Percentiles rank a stretch among this genome's conserved stretches.
Conservation (phyloP, 2,113 vertebrate species). For the Lycaon pictus region DNA sequence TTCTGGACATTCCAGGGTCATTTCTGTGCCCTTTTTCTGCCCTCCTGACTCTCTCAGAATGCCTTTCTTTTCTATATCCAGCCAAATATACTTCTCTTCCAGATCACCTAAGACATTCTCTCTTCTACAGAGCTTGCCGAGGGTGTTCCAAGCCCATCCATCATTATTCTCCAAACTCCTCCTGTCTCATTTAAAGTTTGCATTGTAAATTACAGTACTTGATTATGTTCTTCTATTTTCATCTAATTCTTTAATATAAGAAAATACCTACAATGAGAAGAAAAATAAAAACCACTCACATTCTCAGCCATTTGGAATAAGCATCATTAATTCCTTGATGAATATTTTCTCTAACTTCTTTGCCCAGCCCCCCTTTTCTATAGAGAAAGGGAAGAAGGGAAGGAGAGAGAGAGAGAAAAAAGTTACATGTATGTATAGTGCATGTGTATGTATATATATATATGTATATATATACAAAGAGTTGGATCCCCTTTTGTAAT, state of each 20-base stretch:
- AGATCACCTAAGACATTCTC: background rate
- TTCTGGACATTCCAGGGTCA: background rate
- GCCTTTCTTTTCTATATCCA: background rate
- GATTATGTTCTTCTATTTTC: background rate
- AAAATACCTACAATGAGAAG: conserved; percentile 22
- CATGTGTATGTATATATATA: background rate
- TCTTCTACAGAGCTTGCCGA: background rate
- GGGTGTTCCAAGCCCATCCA: background rate
- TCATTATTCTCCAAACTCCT: background rate
- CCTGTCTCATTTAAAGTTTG: background rate
- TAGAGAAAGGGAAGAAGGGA: background rate
- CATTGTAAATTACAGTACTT: background rate
- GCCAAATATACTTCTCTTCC: background rate
- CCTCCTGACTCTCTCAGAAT: background rate
- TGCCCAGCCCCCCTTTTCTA: background rate
- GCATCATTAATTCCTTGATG: background rate
- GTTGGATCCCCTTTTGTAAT: background rate
- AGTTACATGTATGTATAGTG: background rate
- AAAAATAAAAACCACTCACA: background rate
- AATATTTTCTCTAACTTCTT: background rate
- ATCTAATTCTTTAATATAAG: background rate
- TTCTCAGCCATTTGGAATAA: background rate
- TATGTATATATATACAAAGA: background rate
- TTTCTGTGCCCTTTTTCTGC: background rate
- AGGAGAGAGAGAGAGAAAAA: background rate